Conservation (phyloP, 2,888 invertebrate genomes). For the Cerceris ruficornis region DNA sequence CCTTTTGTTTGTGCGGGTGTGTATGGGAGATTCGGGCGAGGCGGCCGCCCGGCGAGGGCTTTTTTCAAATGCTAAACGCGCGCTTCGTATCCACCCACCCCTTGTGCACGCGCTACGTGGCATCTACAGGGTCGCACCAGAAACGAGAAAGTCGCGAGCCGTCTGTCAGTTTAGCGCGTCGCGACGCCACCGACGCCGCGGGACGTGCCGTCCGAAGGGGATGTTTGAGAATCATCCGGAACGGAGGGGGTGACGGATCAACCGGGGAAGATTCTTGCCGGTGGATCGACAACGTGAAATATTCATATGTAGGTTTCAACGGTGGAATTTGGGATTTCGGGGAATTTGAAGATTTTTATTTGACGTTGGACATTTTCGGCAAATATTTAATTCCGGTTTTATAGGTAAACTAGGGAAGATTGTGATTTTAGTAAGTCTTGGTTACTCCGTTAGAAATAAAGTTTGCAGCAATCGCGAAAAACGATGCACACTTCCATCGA, state of each 20-base stretch:
- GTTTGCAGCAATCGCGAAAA: too few species aligned
- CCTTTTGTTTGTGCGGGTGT: conserved; percentile 71
- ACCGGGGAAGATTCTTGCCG: neutral
- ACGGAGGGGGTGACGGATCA: neutral
- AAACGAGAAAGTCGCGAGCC: conserved; percentile 52
- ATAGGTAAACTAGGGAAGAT: too few species aligned
- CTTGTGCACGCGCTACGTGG: conserved; percentile 42
- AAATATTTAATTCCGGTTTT: too few species aligned
- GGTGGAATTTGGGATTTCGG: too few species aligned
- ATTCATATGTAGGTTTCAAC: neutral
- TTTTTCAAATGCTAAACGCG: conserved; percentile 76
- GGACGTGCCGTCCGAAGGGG: conserved; percentile 21
- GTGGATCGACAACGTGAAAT: neutral
- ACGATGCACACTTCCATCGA: too few species aligned
- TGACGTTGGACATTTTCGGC: too few species aligned
- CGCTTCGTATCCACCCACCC: conserved; percentile 56
- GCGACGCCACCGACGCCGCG: conserved; percentile 27
- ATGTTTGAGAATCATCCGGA: neutral
- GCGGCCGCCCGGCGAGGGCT: conserved; percentile 62
- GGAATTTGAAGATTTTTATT: too few species aligned
- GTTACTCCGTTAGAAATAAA: too few species aligned
- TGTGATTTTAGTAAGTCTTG: too few species aligned
- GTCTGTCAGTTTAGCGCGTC: conserved; percentile 32
- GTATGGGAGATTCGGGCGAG: conserved; percentile 68
- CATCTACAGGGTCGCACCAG: conserved; percentile 64